Percentiles rank a stretch among this genome's conserved stretches.
These are phyloP conservation scores for Sitophilus oryzae DNA, from an alignment of 1,140 invertebrate genomes.

Conservation along the genomic window DNA sequence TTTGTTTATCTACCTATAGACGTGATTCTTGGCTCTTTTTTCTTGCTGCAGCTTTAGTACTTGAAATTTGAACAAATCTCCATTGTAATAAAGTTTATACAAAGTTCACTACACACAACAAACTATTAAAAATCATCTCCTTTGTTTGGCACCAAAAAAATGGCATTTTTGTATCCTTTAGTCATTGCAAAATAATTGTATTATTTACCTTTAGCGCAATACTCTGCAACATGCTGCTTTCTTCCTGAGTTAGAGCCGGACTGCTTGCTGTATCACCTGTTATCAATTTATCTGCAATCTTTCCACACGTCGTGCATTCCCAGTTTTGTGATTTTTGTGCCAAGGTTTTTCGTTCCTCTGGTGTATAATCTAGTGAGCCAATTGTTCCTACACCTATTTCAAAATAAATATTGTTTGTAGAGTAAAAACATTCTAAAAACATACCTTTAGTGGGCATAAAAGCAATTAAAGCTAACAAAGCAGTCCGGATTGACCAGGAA, in stretches of 20 bases:
- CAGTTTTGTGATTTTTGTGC: conserved; percentile 65
- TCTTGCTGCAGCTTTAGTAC: too few relatives aligned
- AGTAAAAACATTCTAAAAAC: background rate
- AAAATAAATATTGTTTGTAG: background rate
- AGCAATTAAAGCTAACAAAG: conserved; percentile 84
- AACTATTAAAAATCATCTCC: too few relatives aligned
- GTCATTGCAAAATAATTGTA: conserved; percentile 2
- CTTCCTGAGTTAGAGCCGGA: conserved; percentile 47
- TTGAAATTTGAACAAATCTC: conserved; percentile 5
- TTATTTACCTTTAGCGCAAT: conserved; percentile 39
- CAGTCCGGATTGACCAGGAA: conserved; percentile 93
- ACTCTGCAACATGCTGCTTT: conserved; percentile 39
- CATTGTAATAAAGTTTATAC: too few relatives aligned
- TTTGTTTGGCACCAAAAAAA: too few relatives aligned
- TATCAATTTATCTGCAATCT: conserved; percentile 48
- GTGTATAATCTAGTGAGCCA: conserved; percentile 81
- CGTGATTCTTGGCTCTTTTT: too few relatives aligned
- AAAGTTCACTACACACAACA: too few relatives aligned
- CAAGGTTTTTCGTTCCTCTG: conserved; percentile 73
- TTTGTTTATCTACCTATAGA: too few relatives aligned
- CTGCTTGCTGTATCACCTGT: conserved; percentile 34
- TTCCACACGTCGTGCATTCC: conserved; percentile 57
- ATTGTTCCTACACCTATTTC: conserved; percentile 73
- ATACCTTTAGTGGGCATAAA: conserved; percentile 80
- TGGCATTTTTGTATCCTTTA: conserved; percentile 1